Evolutionary conservation across 2,888 invertebrate species (phyloP), one percentile per base, ranked within the genome.

Genomic region (Aphidius colemani): DNA sequence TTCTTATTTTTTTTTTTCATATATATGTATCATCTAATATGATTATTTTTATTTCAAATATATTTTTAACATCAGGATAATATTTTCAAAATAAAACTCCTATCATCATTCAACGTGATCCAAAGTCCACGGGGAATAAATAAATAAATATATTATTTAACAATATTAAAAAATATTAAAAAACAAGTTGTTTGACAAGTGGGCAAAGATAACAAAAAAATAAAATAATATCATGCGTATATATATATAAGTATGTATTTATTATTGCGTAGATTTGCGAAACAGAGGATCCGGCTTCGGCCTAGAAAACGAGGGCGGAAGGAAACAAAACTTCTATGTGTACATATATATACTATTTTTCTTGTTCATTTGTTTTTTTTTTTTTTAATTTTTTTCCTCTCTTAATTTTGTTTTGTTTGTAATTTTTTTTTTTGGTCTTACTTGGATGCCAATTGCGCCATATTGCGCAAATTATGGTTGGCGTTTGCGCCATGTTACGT

Each of bases 391-490:
- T 30, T 44, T 44, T 48, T 44, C 44, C 40, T 51, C 58, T 11
- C 30, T 30, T 5, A 30, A 5, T 30, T 30, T 30, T 30, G 30
- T 30, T 30, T 59, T 18, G 59, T 41, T 57, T 56, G 50, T 13
- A 56, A 51, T 48, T 59, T 48, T 41, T 40, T 57, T 40, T 55
- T 10, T 10, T 45, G 18, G 50, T 55, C 43, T 51, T 41, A 46
- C 13, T 57, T 46, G 51, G 51, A 51, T 59, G 61, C 41, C 48
- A 58, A 65, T 68, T 69, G 66, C 66, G 55, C 43, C 46, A 53
- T 39, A 41, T 69, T 68, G 58, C 66, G 66, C n/a, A 65, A 66
- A 69, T 65, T 13, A 53, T 44, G 50, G 49, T 10, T 5, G n/a
- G 44, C 53, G 49, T 62, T 61, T 53, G 44, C 62, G 49, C 61